Base-by-base conservation (phyloP, 1,140 invertebrate species). In the Drosophila funebris region DNA sequence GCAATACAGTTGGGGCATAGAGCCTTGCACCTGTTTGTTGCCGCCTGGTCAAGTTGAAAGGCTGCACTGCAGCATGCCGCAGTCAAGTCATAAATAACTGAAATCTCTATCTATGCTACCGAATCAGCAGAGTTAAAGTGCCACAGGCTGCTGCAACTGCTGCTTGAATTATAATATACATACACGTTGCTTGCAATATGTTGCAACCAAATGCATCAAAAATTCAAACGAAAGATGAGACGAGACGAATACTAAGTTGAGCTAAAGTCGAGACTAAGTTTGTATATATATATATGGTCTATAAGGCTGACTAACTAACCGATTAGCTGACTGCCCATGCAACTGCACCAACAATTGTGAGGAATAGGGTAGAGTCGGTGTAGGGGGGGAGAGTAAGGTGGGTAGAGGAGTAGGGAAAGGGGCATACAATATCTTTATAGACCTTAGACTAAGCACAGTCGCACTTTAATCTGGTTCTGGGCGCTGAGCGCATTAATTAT, bases 401-500 rank as follows among this genome's bases (percentile, higher is more conserved):
- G n/a, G n/a, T n/a, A n/a, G n/a, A n/a, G n/a, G n/a, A n/a, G n/a
- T n/a, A n/a, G n/a, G n/a, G n/a, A n/a, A n/a, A n/a, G n/a, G 27
- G 46, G 46, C 31, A 39, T 39, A 8, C 31, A 31, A 39, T 39
- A 39, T 33, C 5, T 64, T 16, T 11, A 11, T 48, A 60, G 33
- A 52, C 44, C 36, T 53, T 53, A 36, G 29, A 41, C 48, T 29
- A 14, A 22, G 31, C 54, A 33, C 52, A 60, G 66, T 69, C 67
- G 82, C 64, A 78, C 74, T 76, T 78, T 87, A 88, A 87, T 87
- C 82, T 87, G 76, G 83, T 88, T 88, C 83, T 88, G 83, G 83
- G 83, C 83, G 74, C 68, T 88, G 83, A 88, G 83, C 83, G 83
- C 83, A 88, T 88, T 88, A 88, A 88, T 88, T 88, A 88, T 88